Percentiles rank a stretch among this genome's conserved stretches.
Evolutionary conservation across 2,113 vertebrate genomes (phyloP).

Genomic region (Amphiprion ocellaris): DNA sequence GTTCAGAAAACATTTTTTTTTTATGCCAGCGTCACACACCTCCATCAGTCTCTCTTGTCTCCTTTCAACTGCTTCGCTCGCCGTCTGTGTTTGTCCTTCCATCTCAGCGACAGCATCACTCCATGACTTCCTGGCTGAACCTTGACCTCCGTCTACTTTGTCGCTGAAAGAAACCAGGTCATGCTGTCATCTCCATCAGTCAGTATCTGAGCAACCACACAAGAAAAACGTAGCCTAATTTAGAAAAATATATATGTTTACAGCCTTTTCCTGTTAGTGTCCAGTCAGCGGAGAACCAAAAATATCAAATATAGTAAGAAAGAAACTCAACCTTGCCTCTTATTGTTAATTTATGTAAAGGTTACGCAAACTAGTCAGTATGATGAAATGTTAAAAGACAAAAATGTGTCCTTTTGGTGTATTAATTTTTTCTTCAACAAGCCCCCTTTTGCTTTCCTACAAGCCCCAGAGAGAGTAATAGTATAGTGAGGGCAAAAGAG

Average conservation of each 20-base stretch:
- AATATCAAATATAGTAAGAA: background rate
- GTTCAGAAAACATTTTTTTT: conserved; percentile 41
- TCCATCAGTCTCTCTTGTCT: conserved; percentile 63
- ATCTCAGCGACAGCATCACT: conserved; percentile 69
- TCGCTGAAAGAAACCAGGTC: conserved; percentile 72
- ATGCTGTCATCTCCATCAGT: conserved; percentile 65
- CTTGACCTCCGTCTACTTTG: conserved; percentile 65
- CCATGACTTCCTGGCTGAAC: conserved; percentile 70
- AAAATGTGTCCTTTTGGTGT: conserved; percentile 1
- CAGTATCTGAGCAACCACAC: conserved; percentile 22
- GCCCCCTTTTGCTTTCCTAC: conserved; percentile 8
- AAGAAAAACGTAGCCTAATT: conserved; percentile 1
- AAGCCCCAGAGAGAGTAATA: conserved; percentile 31
- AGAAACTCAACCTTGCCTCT: background rate
- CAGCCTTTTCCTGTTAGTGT: conserved; percentile 34
- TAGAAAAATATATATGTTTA: background rate
- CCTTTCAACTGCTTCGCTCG: conserved; percentile 65
- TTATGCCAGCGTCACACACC: conserved; percentile 32
- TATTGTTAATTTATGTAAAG: conserved; percentile 6
- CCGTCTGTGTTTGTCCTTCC: conserved; percentile 67
- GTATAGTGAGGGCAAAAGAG: conserved; percentile 12
- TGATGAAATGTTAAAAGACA: background rate
- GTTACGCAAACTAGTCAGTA: conserved; percentile 8
- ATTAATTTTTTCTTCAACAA: conserved; percentile 20
- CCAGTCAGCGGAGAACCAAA: background rate